Evolutionary conservation across 37 sponge, comb jelly and placozoan species (phyloP).

Genomic region (Chondrilla cf. caribensis): DNA sequence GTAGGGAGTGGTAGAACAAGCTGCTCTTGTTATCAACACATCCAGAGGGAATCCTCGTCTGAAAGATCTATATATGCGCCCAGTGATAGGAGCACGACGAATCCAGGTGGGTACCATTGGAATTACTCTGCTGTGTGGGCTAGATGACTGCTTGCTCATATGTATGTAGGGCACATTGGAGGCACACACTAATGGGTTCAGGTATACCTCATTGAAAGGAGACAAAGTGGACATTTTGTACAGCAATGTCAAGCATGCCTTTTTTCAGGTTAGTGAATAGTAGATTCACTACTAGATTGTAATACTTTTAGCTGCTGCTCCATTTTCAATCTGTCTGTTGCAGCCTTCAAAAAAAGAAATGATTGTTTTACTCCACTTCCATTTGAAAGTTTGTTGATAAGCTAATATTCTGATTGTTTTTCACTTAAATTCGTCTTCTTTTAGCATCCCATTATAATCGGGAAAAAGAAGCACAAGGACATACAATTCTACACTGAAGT

Average conservation of each 20-base stretch:
- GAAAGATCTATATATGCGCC: constrained; percentile 95
- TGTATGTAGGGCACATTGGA: constrained; percentile 75
- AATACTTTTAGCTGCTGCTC: neutral
- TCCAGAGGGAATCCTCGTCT: constrained; percentile 82
- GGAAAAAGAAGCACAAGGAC: constrained; percentile 94
- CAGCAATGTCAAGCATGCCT: constrained; percentile 91
- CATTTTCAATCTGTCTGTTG: neutral
- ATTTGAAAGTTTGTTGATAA: constrained; percentile 55
- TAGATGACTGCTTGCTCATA: neutral
- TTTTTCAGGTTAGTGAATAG: constrained; percentile 89
- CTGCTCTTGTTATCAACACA: constrained; percentile 57
- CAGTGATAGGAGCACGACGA: constrained; percentile 73
- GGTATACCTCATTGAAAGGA: constrained; percentile 85
- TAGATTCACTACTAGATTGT: neutral
- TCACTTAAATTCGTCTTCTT: neutral
- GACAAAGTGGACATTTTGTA: constrained; percentile 91
- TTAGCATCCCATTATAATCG: constrained; percentile 87
- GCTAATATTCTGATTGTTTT: neutral
- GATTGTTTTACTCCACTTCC: constrained; percentile 89
- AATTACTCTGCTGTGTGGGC: neutral
- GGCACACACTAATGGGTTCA: constrained; percentile 90
- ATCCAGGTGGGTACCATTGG: constrained; percentile 48
- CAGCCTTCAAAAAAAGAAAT: constrained; percentile 94
- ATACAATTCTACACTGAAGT: constrained; percentile 98
- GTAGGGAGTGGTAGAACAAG: constrained; percentile 84